A percentile compares a stretch with the other conserved stretches of the same genome.
Conservation (phyloP, 2,888 invertebrate species). For the Hoplodrina ambigua region DNA sequence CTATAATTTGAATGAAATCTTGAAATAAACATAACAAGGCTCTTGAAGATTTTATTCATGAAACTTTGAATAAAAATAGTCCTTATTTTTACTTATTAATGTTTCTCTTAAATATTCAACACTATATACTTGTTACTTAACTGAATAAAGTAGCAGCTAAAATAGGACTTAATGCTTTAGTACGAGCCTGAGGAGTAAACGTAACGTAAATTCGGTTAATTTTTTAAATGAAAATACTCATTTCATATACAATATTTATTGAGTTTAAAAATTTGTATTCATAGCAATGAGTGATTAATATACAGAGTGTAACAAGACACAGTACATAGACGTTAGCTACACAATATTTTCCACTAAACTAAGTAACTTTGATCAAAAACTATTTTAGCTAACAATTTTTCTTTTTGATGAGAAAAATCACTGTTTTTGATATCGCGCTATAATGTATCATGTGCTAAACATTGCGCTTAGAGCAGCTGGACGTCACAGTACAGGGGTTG, state of each 20-base stretch:
- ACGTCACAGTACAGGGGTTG: too few relatives aligned
- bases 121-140: background rate
- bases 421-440: too few relatives aligned
- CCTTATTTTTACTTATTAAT: conserved; percentile 6
- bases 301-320: too few relatives aligned
- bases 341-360: too few relatives aligned
- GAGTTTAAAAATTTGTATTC: background rate
- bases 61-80: conserved; percentile 18
- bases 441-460: too few relatives aligned
- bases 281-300: background rate
- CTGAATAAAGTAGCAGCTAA: background rate
- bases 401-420: too few relatives aligned
- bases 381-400: too few relatives aligned
- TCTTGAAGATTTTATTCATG: conserved; percentile 21
- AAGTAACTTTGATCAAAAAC: too few relatives aligned
- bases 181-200: background rate
- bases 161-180: background rate
- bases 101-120: conserved; percentile 13
- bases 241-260: background rate
- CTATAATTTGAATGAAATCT: conserved; percentile 66
- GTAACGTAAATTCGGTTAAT: background rate
- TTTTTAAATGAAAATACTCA: background rate
- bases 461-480: too few relatives aligned
- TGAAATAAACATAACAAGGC: conserved; percentile 9
- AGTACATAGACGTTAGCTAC: too few relatives aligned